Percentiles rank a stretch among this genome's conserved stretches.
Conservation (phyloP, 2,113 vertebrate species). For the Apodemus speciosus region DNA sequence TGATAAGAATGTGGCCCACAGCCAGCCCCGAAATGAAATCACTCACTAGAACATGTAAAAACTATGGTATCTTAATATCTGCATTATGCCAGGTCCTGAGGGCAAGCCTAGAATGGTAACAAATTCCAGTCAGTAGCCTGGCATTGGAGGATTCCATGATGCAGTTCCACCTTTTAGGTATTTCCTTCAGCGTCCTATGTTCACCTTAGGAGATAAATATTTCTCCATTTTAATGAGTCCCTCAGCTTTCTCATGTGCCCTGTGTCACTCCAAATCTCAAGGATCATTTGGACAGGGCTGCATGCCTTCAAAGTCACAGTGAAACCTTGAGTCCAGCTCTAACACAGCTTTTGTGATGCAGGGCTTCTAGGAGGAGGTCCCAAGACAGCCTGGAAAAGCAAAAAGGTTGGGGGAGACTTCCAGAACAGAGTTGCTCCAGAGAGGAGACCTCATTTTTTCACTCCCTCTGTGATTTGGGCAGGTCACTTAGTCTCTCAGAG, state of each 20-base stretch:
- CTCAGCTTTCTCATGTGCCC: background rate
- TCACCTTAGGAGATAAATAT: background rate
- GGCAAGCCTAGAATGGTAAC: background rate
- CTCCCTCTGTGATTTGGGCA: background rate
- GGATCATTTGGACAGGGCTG: background rate
- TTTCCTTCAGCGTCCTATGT: background rate
- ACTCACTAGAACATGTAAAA: background rate
- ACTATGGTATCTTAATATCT: background rate
- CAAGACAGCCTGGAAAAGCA: background rate
- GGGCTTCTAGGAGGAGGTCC: background rate
- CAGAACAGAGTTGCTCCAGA: background rate
- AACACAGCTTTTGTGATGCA: background rate
- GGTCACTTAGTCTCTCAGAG: conserved; percentile 24
- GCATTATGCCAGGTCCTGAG: background rate
- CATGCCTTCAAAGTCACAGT: background rate
- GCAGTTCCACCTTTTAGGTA: background rate
- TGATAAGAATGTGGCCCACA: background rate
- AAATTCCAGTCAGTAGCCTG: background rate
- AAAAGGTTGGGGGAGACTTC: background rate
- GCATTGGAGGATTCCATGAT: background rate
- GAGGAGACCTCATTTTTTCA: background rate
- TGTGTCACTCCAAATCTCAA: background rate
- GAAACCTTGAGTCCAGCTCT: background rate
- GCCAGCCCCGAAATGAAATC: background rate
- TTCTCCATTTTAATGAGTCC: background rate